phyloP scores from a whole-genome alignment of 2,113 vertebrate genomes.

The Syngnathus scovelli region DNA sequence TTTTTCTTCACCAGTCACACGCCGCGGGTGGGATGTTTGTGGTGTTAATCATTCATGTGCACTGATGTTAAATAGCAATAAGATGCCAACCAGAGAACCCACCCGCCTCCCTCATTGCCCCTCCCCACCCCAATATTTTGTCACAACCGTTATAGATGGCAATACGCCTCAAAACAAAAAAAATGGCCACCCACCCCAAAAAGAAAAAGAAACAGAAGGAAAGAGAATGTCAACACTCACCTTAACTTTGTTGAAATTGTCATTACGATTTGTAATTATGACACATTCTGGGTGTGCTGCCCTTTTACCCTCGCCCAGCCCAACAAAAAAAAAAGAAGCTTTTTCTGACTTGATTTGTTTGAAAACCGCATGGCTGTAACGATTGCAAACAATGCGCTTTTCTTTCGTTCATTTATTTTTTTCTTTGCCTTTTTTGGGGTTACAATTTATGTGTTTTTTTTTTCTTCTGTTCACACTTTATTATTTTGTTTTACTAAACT shows the following conservation, averaged over 20 bases:
- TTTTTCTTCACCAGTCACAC: constrained; percentile 68
- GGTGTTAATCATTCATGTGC: constrained; percentile 70
- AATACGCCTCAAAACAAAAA: constrained; percentile 15
- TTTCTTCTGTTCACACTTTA: constrained; percentile 44
- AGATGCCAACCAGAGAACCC: constrained; percentile 54
- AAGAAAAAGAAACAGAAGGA: constrained; percentile 69
- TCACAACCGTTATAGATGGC: constrained; percentile 46
- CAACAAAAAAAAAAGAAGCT: constrained; percentile 31
- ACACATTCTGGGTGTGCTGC: constrained; percentile 79
- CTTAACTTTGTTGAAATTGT: constrained; percentile 47
- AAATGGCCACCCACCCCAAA: constrained; percentile 15
- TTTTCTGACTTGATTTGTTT: constrained; percentile 51
- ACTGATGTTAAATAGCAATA: constrained; percentile 79
- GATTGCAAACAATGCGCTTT: constrained; percentile 67
- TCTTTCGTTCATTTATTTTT: constrained; percentile 48
- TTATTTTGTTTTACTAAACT: constrained; percentile 36
- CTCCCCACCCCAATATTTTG: constrained; percentile 18
- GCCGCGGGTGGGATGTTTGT: constrained; percentile 68
- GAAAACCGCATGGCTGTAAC: constrained; percentile 71
- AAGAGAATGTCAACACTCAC: constrained; percentile 61
- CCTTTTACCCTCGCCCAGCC: constrained; percentile 25
- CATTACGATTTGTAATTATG: constrained; percentile 15
- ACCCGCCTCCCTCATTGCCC: constrained; percentile 18
- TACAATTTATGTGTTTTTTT: constrained; percentile 31
- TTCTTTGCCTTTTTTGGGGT: constrained; percentile 26